phyloP scores from a whole-genome alignment of 2,888 invertebrate genomes.

The Dasysyrphus albostriatus region DNA sequence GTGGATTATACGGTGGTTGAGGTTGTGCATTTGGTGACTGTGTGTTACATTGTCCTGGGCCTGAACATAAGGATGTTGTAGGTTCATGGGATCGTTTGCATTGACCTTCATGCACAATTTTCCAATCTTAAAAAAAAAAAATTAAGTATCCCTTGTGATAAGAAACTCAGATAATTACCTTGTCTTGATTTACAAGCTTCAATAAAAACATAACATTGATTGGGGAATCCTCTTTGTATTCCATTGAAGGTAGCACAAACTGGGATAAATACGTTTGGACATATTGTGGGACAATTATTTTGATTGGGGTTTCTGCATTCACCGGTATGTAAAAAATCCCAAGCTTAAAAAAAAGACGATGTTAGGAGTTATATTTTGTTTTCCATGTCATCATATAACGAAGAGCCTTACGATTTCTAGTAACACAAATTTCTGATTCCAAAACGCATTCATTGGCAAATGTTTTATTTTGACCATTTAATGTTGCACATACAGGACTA shows the following conservation, averaged over 20 bases:
- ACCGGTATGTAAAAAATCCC: slow-evolving; percentile 51
- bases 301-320: slow-evolving; percentile 12
- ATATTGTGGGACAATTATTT: slow-evolving; percentile 25
- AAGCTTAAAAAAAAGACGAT: slow-evolving; percentile 19
- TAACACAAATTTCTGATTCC: slow-evolving; percentile 50
- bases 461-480: slow-evolving; percentile 49
- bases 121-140: slow-evolving; percentile 31
- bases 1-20: not conserved
- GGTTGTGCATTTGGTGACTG: not conserved
- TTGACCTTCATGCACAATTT: slow-evolving; percentile 18
- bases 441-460: slow-evolving; percentile 60
- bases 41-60: slow-evolving; percentile 26
- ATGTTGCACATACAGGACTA: slow-evolving; percentile 65
- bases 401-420: slow-evolving; percentile 40
- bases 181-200: slow-evolving; percentile 28
- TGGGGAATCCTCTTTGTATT: slow-evolving; percentile 30
- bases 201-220: slow-evolving; percentile 10
- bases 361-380: not conserved
- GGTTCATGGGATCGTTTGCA: not conserved
- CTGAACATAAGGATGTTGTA: slow-evolving; percentile 16
- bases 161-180: not conserved
- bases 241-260: slow-evolving; percentile 46
- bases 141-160: not conserved
- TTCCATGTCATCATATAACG: not conserved
- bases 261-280: slow-evolving; percentile 40